Conservation (phyloP, 2,888 invertebrate genomes). For the Drosophila merina region DNA sequence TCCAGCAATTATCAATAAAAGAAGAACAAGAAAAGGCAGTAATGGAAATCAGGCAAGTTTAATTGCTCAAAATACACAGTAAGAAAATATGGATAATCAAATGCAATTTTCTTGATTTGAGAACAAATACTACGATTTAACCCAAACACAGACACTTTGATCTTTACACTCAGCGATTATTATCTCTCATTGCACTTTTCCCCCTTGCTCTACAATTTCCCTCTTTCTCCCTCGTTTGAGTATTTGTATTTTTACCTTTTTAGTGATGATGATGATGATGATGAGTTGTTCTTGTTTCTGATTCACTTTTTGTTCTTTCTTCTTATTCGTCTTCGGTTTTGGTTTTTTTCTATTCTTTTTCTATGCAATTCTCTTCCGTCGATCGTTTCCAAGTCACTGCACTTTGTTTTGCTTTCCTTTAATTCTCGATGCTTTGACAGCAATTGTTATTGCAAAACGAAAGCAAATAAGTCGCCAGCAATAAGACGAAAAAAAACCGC, state of each 20-base stretch:
- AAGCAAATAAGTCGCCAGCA: not conserved
- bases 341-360: constrained; percentile 9
- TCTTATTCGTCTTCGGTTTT: constrained; percentile 14
- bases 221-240: constrained; percentile 1
- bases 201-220: constrained; percentile 7
- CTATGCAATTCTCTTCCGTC: constrained; percentile 23
- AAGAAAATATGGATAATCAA: not conserved
- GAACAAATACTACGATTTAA: no score
- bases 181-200: constrained; percentile 4
- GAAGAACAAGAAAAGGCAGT: constrained; percentile 15
- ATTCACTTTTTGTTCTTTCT: constrained; percentile 9
- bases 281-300: constrained; percentile 17
- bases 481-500: constrained; percentile 17
- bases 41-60: constrained; percentile 19
- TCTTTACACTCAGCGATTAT: constrained; percentile 8
- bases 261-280: constrained; percentile 11
- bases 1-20: constrained; percentile 37
- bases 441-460: constrained; percentile 45
- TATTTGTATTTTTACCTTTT: constrained; percentile 31
- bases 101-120: no score
- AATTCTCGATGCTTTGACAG: constrained; percentile 44
- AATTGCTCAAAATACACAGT: constrained; percentile 2
- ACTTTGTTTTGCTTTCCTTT: constrained; percentile 54
- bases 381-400: constrained; percentile 57
- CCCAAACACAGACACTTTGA: not conserved